These are phyloP conservation scores for roundworm (Caenorhabditis elegans) DNA, from an alignment of 1,140 invertebrate species.

Conservation along the genomic window WBcel235 BX284605.5:2703501-2704000, in stretches of 20 bases:
- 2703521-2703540: constrained; percentile 77
- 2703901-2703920: no score
- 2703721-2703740: constrained; percentile 78
- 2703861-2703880: constrained; percentile 85
- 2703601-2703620: constrained; percentile 68
- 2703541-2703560: constrained; percentile 77
- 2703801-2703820: constrained; percentile 91
- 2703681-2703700: constrained; percentile 83
- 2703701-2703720: constrained; percentile 85
- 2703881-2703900: no score
- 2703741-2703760: constrained; percentile 83
- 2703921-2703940: no score
- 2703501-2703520: constrained; percentile 81
- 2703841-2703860: constrained; percentile 94
- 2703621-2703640: constrained; percentile 91
- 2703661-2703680: constrained; percentile 50
- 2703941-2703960: no score
- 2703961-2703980: no score
- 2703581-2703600: constrained; percentile 56
- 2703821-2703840: constrained; percentile 98
- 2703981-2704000: no score
- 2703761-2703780: constrained; percentile 96
- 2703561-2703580: constrained; percentile 63
- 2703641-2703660: constrained; percentile 77
- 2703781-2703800: constrained; percentile 85